Evolutionary conservation across 2,113 vertebrate species (phyloP), one percentile per base, ranked within the genome.

Genomic region (Sialia sialis): DNA sequence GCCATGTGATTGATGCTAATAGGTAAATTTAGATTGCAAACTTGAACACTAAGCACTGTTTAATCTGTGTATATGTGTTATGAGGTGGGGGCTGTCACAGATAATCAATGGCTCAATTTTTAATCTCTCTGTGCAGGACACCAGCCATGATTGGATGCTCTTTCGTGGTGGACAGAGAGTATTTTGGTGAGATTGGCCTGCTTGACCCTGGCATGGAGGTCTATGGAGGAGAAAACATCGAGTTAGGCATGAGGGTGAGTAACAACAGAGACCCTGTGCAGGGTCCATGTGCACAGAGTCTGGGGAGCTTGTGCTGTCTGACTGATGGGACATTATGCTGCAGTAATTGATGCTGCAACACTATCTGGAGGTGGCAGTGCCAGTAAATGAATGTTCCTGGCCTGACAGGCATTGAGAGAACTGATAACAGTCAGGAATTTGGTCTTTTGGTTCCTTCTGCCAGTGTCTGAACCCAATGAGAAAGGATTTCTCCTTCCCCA

Each of bases 101-200:
- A 23, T 64, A 21, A 44, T 30, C n/a, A 62, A 20, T 2, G 3
- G n/a, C n/a, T 75, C 46, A 2, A 21, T 26, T 59, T 60, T 54
- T 64, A 6, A 64, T 86, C 25, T 80, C 44, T 82, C 87, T 62
- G 4, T 43, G 39, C 96, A 99, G 99, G 97, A 99, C 99, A 39
- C 99, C 99, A 4, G 99, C 99, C 39, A 99, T 99, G 99, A 99
- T 99, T 5, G 99, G 99, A 87, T 99, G 99, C 95, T 99, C 99
- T 0, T 99, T 99, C 44, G 98, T 99, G 95, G 99, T 99, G 66
- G 98, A 99, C 95, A 96, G 99, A 56, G 98, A 99, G 74, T 99
- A 99, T 95, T 99, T 99, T 43, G 98, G 99, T 20, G 98, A 99
- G 91, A 99, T 99, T 4, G 99, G 99, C 39, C 98, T 99, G 72